phyloP scores from a whole-genome alignment of 2,888 invertebrate genomes.

The Drosophila paramelanica region DNA sequence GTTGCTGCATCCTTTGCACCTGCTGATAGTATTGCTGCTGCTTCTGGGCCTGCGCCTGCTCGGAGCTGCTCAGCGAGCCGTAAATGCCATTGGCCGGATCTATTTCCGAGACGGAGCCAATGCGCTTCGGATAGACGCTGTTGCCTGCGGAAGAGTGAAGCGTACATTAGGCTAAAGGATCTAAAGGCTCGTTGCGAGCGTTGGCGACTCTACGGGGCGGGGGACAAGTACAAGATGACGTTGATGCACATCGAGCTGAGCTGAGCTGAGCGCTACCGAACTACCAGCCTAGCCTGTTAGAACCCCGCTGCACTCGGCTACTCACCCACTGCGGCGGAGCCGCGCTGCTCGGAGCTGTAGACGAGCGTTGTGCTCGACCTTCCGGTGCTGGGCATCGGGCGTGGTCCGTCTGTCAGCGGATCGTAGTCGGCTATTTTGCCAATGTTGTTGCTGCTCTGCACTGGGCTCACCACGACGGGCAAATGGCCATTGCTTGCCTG shows the following conservation, averaged over 20 bases:
- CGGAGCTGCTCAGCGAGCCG: slow-evolving; percentile 87
- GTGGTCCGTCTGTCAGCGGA: slow-evolving; percentile 90
- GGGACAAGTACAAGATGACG: slow-evolving; percentile 56
- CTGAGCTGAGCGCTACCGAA: slow-evolving; percentile 53
- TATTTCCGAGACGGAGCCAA: slow-evolving; percentile 97
- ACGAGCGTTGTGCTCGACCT: slow-evolving; percentile 93
- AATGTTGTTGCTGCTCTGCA: slow-evolving; percentile 85
- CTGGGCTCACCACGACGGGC: slow-evolving; percentile 23
- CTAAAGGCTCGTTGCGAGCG: not conserved
- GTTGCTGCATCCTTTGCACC: slow-evolving; percentile 83
- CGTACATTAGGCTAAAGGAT: not conserved
- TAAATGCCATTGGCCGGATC: slow-evolving; percentile 97
- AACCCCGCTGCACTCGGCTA: slow-evolving; percentile 46
- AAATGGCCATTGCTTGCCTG: slow-evolving; percentile 68
- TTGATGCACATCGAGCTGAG: slow-evolving; percentile 63
- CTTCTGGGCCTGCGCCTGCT: slow-evolving; percentile 68
- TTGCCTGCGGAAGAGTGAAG: slow-evolving; percentile 72
- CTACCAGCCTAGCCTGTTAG: slow-evolving; percentile 63
- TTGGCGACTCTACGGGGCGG: not conserved
- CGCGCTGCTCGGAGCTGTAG: slow-evolving; percentile 90
- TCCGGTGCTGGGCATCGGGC: slow-evolving; percentile 90
- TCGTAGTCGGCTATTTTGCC: slow-evolving; percentile 93
- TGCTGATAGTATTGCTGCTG: slow-evolving; percentile 80
- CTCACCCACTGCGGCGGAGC: slow-evolving; percentile 87
- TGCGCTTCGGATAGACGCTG: slow-evolving; percentile 87